Percentiles rank a stretch among this genome's conserved stretches.
These are phyloP conservation scores for Euplagia quadripunctaria DNA, from an alignment of 2,888 invertebrate genomes.

Conservation along the genomic window DNA sequence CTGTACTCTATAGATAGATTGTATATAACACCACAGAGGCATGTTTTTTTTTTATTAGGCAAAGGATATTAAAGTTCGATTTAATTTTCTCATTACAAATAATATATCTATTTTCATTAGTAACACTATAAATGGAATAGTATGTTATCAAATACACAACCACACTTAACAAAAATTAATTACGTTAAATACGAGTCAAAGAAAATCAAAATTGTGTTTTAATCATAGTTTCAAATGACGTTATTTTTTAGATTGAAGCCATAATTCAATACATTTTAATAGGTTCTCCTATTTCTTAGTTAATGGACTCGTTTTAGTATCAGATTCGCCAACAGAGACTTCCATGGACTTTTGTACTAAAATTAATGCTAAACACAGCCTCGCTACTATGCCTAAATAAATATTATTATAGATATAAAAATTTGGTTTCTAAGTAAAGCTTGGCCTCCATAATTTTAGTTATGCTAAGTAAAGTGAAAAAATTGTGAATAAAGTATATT, in stretches of 20 bases:
- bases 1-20: too few species aligned
- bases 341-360: not conserved
- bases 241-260: not conserved
- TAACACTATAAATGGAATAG: too few species aligned
- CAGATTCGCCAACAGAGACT: not conserved
- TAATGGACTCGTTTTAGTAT: not conserved
- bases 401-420: too few species aligned
- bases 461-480: too few species aligned
- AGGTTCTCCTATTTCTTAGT: not conserved
- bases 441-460: too few species aligned
- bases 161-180: not conserved
- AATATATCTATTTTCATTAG: not conserved
- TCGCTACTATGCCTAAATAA: not conserved
- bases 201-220: not conserved
- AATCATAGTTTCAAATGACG: constrained; percentile 2
- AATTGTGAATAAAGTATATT: too few species aligned
- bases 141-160: not conserved
- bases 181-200: not conserved
- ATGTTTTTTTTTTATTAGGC: too few species aligned
- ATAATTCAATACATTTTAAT: not conserved
- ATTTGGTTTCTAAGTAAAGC: too few species aligned
- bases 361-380: not conserved
- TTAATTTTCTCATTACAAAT: not conserved
- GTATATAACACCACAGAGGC: too few species aligned
- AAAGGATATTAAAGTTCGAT: not conserved